Evolutionary conservation across 1,140 invertebrate genomes (phyloP).

Genomic region (Battus philenor): DNA sequence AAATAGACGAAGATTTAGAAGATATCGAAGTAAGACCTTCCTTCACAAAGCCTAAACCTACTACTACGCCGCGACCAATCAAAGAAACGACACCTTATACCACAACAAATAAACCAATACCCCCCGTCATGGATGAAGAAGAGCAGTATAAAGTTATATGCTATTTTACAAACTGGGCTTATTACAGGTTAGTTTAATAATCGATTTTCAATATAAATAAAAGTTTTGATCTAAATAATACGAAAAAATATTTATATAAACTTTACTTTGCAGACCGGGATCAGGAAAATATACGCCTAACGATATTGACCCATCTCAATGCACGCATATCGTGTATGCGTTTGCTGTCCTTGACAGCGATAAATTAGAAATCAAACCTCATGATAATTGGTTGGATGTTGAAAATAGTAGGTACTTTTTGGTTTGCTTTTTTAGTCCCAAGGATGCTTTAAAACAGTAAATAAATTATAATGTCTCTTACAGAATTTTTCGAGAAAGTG

Average conservation of each 20-base stretch:
- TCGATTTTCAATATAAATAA: too few species aligned
- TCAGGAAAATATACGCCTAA: slow-evolving; percentile 88
- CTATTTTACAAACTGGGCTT: slow-evolving; percentile 96
- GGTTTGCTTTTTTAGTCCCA: neutral
- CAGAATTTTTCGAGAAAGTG: slow-evolving; percentile 90
- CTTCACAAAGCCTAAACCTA: slow-evolving; percentile 22
- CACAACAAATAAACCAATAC: slow-evolving; percentile 29
- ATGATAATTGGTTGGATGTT: slow-evolving; percentile 92
- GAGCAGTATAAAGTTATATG: slow-evolving; percentile 86
- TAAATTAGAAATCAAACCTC: slow-evolving; percentile 86
- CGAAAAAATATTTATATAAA: neutral
- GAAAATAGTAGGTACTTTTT: slow-evolving; percentile 83
- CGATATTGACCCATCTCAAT: slow-evolving; percentile 89
- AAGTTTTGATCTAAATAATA: too few species aligned
- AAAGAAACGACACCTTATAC: slow-evolving; percentile 13
- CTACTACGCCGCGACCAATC: slow-evolving; percentile 16
- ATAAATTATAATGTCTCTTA: slow-evolving; percentile 16
- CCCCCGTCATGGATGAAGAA: slow-evolving; percentile 30
- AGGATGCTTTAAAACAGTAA: neutral
- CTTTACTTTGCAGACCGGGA: slow-evolving; percentile 77
- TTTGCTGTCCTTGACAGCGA: slow-evolving; percentile 91
- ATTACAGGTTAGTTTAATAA: slow-evolving; percentile 79
- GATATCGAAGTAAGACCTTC: slow-evolving; percentile 59
- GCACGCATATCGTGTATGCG: slow-evolving; percentile 94
- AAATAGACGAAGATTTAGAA: slow-evolving; percentile 49